A percentile compares a stretch with the other conserved stretches of the same genome.
Conservation (phyloP, 1,140 invertebrate genomes). For the Yoshiicerus persimilis region DNA sequence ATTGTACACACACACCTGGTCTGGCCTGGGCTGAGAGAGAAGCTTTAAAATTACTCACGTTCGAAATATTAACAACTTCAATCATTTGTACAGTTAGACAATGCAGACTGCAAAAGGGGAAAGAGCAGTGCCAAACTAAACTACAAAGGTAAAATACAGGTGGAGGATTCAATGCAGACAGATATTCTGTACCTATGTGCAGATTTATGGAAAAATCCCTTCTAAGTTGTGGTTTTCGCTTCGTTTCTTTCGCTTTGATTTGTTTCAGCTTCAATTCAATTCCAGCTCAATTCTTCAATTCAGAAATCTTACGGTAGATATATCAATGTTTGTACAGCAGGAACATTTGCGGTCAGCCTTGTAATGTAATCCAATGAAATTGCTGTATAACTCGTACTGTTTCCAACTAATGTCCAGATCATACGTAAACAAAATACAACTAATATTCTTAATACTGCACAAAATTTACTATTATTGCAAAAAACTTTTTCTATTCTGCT, state of each 20-base stretch:
- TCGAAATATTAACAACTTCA: constrained; percentile 12
- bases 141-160: not conserved
- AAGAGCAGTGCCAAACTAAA: not conserved
- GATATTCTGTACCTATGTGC: not conserved
- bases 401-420: no score
- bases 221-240: not conserved
- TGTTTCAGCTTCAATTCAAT: not conserved
- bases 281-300: not conserved
- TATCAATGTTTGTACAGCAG: not conserved
- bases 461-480: no score
- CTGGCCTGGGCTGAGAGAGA: not conserved
- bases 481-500: no score
- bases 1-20: not conserved
- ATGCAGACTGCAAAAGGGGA: not conserved
- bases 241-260: not conserved
- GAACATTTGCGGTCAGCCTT: not conserved
- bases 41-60: constrained; percentile 9
- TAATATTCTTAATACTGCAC: not conserved
- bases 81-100: constrained; percentile 17
- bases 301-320: not conserved
- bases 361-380: not conserved
- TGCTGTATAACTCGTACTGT: not conserved
- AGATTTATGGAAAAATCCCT: not conserved
- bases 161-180: not conserved
- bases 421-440: not conserved